Evolutionary conservation across 2,113 vertebrate species (phyloP).

Genomic region (Archilochus colubris): DNA sequence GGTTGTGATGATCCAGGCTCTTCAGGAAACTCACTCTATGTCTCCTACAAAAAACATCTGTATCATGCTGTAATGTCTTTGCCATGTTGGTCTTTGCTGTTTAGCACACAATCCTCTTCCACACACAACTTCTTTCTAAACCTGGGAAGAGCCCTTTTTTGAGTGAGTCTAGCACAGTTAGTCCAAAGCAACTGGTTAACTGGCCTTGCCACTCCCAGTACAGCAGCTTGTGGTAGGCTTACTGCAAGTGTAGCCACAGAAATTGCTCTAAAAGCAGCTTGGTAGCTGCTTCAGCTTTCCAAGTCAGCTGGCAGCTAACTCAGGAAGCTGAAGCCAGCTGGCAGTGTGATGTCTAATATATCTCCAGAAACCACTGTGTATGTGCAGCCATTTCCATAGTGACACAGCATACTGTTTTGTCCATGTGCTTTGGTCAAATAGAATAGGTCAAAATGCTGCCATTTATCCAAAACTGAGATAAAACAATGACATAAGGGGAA

Average conservation of each 20-base stretch:
- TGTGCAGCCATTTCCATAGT: neutral
- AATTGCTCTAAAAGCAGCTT: neutral
- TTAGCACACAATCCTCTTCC: neutral
- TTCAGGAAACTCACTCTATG: neutral
- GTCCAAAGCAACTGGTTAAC: neutral
- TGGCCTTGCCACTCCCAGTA: neutral
- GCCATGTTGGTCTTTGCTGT: neutral
- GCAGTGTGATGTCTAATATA: neutral
- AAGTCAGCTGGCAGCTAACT: neutral
- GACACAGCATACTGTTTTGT: neutral
- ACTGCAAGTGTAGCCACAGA: neutral
- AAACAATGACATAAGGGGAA: neutral
- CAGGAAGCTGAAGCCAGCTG: neutral
- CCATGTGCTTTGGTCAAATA: neutral
- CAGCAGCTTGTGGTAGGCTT: neutral
- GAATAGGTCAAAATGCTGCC: neutral
- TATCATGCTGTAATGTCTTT: neutral
- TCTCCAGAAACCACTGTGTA: conserved; percentile 13
- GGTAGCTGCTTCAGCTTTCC: conserved; percentile 4
- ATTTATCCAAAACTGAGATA: conserved; percentile 26
- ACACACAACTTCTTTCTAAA: neutral
- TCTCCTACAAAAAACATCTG: neutral
- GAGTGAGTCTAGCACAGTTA: neutral
- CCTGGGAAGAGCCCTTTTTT: neutral
- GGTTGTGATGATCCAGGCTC: neutral